phyloP scores from a whole-genome alignment of 64 coral and sea anemone species.

The Trachythela sp. region DNA sequence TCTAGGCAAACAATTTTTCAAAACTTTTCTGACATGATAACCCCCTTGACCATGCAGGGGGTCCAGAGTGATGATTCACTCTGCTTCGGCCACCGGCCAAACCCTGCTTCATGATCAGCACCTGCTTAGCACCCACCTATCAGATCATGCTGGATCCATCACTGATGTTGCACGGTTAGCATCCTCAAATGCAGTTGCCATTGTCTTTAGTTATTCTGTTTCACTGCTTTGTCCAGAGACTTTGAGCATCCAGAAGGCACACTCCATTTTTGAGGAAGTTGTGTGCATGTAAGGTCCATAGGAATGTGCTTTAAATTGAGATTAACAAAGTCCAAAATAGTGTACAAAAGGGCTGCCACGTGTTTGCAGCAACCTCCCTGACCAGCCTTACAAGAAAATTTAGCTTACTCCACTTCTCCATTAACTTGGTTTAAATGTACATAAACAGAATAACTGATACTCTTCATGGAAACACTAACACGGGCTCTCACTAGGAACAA shows the following conservation, averaged over 20 bases:
- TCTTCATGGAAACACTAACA: not conserved
- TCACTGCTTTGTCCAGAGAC: slow-evolving; percentile 41
- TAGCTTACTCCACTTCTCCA: not conserved
- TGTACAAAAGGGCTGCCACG: not conserved
- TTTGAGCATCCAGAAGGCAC: not conserved
- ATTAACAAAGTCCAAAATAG: not conserved
- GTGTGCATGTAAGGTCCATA: not conserved
- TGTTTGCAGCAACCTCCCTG: slow-evolving; percentile 5
- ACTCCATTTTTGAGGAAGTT: slow-evolving; percentile 10
- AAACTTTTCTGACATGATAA: too few relatives aligned
- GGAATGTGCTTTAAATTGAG: not conserved
- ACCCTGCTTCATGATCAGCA: too few relatives aligned
- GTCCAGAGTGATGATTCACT: too few relatives aligned
- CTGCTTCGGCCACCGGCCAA: too few relatives aligned
- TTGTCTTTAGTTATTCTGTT: slow-evolving; percentile 19
- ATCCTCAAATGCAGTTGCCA: slow-evolving; percentile 44
- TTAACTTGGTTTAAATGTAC: not conserved
- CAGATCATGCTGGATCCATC: not conserved
- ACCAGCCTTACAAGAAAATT: not conserved
- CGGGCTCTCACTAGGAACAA: not conserved
- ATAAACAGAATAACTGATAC: not conserved
- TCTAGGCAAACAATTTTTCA: too few relatives aligned
- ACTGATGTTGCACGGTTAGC: slow-evolving; percentile 16
- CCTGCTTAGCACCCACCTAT: too few relatives aligned
- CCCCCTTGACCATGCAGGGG: too few relatives aligned